Percentiles rank a stretch among this genome's conserved stretches.
These are phyloP conservation scores for Zaprionus inermis DNA, from an alignment of 1,140 invertebrate species.

Conservation along the genomic window DNA sequence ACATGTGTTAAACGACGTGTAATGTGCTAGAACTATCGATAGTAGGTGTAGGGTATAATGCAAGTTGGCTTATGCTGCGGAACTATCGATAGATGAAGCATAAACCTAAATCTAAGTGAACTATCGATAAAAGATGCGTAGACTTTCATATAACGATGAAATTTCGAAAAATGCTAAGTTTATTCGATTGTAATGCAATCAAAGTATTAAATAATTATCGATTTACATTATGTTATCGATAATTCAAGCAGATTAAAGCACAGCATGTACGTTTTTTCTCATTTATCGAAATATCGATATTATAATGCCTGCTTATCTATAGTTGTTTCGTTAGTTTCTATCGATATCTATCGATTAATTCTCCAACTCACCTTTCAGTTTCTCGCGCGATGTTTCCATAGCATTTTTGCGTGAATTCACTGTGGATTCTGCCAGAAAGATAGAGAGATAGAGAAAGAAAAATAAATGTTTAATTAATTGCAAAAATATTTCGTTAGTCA, in stretches of 20 bases:
- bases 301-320: too few relatives aligned
- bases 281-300: too few relatives aligned
- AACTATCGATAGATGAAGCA: background rate
- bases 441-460: slow-evolving; percentile 21
- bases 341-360: slow-evolving; percentile 21
- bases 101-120: background rate
- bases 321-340: background rate
- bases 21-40: background rate
- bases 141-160: background rate
- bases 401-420: slow-evolving; percentile 76
- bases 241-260: too few relatives aligned
- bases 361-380: slow-evolving; percentile 63
- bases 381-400: slow-evolving; percentile 69
- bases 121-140: background rate
- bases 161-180: background rate
- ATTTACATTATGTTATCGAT: background rate
- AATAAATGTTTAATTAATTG: slow-evolving; percentile 9
- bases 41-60: background rate
- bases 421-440: slow-evolving; percentile 64
- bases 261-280: too few relatives aligned
- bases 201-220: background rate
- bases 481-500: slow-evolving; percentile 8
- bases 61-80: background rate
- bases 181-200: too few relatives aligned
- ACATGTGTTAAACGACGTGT: background rate